Evolutionary conservation across 2,888 invertebrate genomes (phyloP).

Genomic region (Germaria angustata): DNA sequence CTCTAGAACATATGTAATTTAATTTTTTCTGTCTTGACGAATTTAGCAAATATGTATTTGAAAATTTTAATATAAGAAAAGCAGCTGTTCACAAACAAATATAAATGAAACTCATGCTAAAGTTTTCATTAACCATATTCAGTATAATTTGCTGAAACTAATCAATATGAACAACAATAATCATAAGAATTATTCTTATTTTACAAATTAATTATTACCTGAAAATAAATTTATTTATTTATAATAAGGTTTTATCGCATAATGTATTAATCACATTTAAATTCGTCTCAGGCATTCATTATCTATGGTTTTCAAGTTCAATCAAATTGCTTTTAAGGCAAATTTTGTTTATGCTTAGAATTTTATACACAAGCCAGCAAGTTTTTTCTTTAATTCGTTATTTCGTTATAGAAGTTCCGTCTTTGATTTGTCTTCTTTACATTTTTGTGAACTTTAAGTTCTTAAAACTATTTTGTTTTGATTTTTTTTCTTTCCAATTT

Average conservation of each 20-base stretch:
- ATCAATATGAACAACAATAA: not conserved
- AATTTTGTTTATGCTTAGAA: not conserved
- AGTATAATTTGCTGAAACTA: not conserved
- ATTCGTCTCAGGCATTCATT: not conserved
- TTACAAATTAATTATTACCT: not conserved
- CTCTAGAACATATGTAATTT: not conserved
- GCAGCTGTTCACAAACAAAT: conserved; percentile 1
- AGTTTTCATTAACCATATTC: not conserved
- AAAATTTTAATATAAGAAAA: not conserved
- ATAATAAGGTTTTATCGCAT: not conserved
- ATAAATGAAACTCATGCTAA: not conserved
- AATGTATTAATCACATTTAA: conserved; percentile 5
- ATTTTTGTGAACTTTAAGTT: conserved; percentile 33
- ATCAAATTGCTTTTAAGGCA: not conserved
- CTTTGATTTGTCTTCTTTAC: not conserved
- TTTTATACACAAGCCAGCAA: not conserved
- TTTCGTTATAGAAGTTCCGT: not conserved
- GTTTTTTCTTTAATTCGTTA: not conserved
- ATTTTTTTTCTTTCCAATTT: not conserved
- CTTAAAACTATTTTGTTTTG: not conserved
- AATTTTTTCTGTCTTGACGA: not conserved
- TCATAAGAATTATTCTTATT: not conserved
- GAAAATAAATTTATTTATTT: not conserved
- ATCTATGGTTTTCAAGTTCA: conserved; percentile 8
- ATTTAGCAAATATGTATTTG: conserved; percentile 23